A percentile compares a stretch with the other conserved stretches of the same genome.
Conservation (phyloP, 2,113 vertebrate species). For the Antechinus stuartii region DNA sequence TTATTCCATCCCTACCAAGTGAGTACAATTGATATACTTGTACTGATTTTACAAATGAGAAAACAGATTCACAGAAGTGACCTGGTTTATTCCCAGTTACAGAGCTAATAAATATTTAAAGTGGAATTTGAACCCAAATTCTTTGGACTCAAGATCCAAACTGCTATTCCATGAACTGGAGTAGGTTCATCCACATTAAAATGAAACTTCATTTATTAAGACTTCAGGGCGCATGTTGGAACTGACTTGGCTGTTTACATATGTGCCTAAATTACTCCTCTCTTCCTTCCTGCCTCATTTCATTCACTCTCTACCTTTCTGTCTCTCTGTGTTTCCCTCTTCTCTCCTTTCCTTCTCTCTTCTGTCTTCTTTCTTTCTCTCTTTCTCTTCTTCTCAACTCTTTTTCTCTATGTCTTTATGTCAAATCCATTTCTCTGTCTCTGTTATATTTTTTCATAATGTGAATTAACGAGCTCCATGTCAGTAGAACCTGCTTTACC, state of each 20-base stretch:
- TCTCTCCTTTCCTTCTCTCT: too few species aligned
- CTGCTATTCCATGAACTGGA: neutral
- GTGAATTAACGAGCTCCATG: neutral
- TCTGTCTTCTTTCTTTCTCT: too few species aligned
- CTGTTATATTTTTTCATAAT: neutral
- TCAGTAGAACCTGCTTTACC: neutral
- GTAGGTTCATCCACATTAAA: neutral
- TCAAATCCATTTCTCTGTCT: neutral
- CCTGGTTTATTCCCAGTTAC: neutral
- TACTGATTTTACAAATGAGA: neutral
- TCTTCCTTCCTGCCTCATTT: neutral
- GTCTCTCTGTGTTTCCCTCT: too few species aligned
- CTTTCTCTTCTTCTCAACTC: neutral
- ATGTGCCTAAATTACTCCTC: neutral
- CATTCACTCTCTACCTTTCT: neutral
- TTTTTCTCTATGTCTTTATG: neutral
- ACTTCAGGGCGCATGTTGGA: neutral
- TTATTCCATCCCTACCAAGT: neutral
- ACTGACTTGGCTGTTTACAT: neutral
- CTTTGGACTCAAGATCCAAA: neutral
- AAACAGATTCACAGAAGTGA: neutral
- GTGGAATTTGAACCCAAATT: neutral
- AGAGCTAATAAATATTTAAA: neutral
- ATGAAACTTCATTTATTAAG: neutral
- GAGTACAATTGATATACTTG: neutral